Evolutionary conservation across 2,113 vertebrate genomes (phyloP), one percentile per base, ranked within the genome.

Genomic region (Taurulus bubalis): DNA sequence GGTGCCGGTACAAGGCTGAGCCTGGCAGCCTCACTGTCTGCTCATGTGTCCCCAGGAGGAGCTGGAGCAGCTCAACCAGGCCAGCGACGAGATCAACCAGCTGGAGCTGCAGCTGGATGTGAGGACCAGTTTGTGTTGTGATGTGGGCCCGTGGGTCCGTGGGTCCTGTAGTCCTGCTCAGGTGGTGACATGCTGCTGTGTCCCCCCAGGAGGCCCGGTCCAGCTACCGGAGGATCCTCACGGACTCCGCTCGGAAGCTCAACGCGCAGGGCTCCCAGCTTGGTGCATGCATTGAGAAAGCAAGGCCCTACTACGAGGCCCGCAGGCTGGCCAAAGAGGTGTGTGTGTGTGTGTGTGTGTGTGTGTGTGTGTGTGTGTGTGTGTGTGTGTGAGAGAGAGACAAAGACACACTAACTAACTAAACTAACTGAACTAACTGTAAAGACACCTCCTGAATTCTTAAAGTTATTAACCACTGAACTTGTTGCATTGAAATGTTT

Each of bases 71-170:
- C 93, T 98, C 74, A 98, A 98, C 92, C 96, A 97, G 92, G 97
- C 97, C 86, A 97, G 96, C 0, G 96, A 96, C 60, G 96, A 98
- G 87, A 98, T 98, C 84, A 98, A 98, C 89, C 94, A 94, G 34
- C 95, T 97, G 93, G 97, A 98, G 83, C 95, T 98, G 20, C 96
- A 97, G 90, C 88, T 98, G 81, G 96, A 98, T 14, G 97, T 98
- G 88, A 96, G 58, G 11, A 32, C 30, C 30, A 32, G 30, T 32
- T 32, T 32, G 30, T 32, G 30, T 32, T 32, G 30, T 32, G 30
- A 4, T 32, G 30, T 32, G 30, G 30, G 30, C 30, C 30, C 30
- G 30, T 32, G 30, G 30, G 30, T 32, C 30, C 4, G 30, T 32
- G 30, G 30, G 30, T 32, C 30, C 30, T 32, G 30, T 32, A 4